phyloP scores from a whole-genome alignment of 2,888 invertebrate species.

The Cryptus viduatorius region DNA sequence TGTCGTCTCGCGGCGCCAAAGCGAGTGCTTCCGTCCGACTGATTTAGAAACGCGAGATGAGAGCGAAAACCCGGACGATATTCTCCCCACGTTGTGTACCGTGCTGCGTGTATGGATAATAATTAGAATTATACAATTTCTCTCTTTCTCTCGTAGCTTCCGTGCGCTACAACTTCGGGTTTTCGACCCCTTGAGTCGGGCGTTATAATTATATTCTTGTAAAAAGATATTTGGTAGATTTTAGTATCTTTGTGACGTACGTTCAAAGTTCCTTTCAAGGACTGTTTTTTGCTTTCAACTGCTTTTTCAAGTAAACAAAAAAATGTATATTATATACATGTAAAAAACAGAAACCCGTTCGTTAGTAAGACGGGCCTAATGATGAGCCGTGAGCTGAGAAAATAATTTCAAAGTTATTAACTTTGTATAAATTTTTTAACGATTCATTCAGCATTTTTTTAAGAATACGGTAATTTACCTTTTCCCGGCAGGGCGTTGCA shows the following conservation, averaged over 20 bases:
- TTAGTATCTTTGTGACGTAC: background rate
- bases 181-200: background rate
- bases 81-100: constrained; percentile 36
- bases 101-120: constrained; percentile 6
- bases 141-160: constrained; percentile 3
- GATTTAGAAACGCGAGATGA: constrained; percentile 59
- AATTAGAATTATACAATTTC: constrained; percentile 39
- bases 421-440: background rate
- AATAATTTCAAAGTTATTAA: background rate
- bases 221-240: constrained; percentile 2
- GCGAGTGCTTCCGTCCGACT: constrained; percentile 70
- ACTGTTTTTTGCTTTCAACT: background rate
- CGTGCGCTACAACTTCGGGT: background rate
- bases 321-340: background rate
- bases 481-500: too few species aligned
- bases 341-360: too few species aligned
- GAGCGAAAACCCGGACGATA: constrained; percentile 36
- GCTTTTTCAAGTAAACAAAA: background rate
- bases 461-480: too few species aligned
- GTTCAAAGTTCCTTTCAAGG: background rate
- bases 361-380: too few species aligned
- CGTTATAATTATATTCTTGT: background rate
- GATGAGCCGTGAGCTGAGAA: background rate
- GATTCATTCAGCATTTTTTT: background rate
- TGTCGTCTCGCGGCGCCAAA: constrained; percentile 62